Base-by-base conservation (phyloP, 2,888 invertebrate species). In the Cryptosula pallasiana region DNA sequence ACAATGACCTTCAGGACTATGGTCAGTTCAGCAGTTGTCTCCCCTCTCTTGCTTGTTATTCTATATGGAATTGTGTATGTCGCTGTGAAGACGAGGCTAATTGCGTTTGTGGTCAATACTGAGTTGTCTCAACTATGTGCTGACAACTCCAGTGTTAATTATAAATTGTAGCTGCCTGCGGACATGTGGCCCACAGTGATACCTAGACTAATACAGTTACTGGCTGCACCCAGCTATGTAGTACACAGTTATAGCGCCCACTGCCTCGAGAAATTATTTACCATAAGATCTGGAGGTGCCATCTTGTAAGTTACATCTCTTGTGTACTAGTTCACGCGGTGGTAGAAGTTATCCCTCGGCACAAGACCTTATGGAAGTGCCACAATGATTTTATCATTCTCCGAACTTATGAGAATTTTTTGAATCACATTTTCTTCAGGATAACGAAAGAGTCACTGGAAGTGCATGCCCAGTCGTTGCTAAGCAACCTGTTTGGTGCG, bases 221-320 rank as follows among this genome's bases (percentile, higher is more conserved):
- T 98, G 74, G 84, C 87, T 25, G 89, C 92, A 0, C 89, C 90
- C 32, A 91, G 91, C 82, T 90, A 90, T 69, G 97, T 99, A 5
- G 93, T 97, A 13, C 93, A 95, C 80, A 95, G 94, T 54, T 99
- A 99, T 86, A 93, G 95, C 0, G 96, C 97, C 3, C 93, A 93
- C 83, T 90, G 92, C 0, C 87, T 96, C 54, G 98, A 99, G 82
- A 93, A 82, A 36, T 88, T 97, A 74, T 84, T 63, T 32, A 63
- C 63, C 13, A 9, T 63, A 16, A 25, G 32, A 9, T 20, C 5
- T 5, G 32, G 45, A 20, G 20, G 20, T 20, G 5, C 45, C 45
- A 45, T 20, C 5, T 20, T 45, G 45, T 45, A 20, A 45, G 45
- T 45, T 20, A 20, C 45, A 13, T 45, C 20, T n/a, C n/a, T n/a